Evolutionary conservation across 2,113 vertebrate genomes (phyloP).

Genomic region (Bubo blakistoni): DNA sequence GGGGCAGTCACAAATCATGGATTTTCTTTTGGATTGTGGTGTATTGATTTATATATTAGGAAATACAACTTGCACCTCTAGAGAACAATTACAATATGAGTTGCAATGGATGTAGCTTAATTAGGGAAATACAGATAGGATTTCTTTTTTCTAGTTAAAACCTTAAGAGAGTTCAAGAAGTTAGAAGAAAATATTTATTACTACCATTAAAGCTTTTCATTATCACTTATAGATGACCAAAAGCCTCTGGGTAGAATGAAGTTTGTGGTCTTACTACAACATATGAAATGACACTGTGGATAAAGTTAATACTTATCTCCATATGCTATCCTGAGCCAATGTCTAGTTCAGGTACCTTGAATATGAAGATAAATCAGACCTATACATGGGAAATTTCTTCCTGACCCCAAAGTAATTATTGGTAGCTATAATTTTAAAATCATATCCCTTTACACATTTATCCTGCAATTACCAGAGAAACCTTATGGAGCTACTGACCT

Average conservation of each 20-base stretch:
- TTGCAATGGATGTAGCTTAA: neutral
- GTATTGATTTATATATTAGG: neutral
- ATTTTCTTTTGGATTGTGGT: neutral
- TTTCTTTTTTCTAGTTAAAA: neutral
- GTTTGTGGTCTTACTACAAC: neutral
- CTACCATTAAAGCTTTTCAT: neutral
- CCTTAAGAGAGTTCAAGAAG: neutral
- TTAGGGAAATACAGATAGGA: neutral
- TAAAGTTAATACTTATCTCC: neutral
- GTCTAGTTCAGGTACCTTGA: neutral
- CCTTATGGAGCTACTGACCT: neutral
- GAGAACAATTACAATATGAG: neutral
- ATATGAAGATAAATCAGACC: neutral
- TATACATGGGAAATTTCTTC: neutral
- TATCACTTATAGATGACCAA: neutral
- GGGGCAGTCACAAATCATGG: neutral
- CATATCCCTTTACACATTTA: neutral
- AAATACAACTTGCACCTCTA: neutral
- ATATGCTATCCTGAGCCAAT: neutral
- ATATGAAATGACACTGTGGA: neutral
- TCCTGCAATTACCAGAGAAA: neutral
- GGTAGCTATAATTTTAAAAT: neutral
- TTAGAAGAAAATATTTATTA: constrained; percentile 13
- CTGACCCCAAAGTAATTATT: neutral
- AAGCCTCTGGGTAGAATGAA: neutral